These are phyloP conservation scores for Xenentodon cancila DNA, from an alignment of 2,797 vertebrate genomes.

Conservation along the genomic window DNA sequence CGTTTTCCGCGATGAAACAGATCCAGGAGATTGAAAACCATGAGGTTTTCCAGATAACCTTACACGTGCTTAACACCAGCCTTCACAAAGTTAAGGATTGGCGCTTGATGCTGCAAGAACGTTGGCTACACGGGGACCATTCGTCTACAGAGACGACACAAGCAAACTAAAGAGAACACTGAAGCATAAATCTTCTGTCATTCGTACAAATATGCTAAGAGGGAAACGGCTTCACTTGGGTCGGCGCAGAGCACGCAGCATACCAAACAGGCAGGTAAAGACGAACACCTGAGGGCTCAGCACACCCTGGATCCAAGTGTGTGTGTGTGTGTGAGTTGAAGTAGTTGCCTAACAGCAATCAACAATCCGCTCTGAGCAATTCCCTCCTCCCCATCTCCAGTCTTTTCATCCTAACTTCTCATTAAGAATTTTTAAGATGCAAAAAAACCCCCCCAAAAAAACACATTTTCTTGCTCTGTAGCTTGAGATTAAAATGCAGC, in stretches of 20 bases:
- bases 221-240: slow-evolving; percentile 33
- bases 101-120: slow-evolving; percentile 28
- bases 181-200: neutral
- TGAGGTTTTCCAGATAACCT: slow-evolving; percentile 33
- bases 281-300: slow-evolving; percentile 74
- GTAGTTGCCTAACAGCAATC: slow-evolving; percentile 33
- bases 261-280: slow-evolving; percentile 76
- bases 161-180: slow-evolving; percentile 21
- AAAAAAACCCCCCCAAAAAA: too few species aligned
- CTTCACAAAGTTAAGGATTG: slow-evolving; percentile 45
- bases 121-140: slow-evolving; percentile 5
- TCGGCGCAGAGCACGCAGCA: slow-evolving; percentile 57
- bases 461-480: neutral
- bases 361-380: slow-evolving; percentile 44
- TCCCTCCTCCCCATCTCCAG: slow-evolving; percentile 23
- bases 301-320: slow-evolving; percentile 60
- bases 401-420: neutral
- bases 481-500: too few species aligned
- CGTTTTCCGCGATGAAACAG: slow-evolving; percentile 21
- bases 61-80: slow-evolving; percentile 35
- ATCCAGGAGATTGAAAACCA: slow-evolving; percentile 22
- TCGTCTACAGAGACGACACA: neutral
- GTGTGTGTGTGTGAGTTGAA: slow-evolving; percentile 24
- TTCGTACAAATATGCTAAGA: slow-evolving; percentile 29
- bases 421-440: too few species aligned